A percentile compares a stretch with the other conserved stretches of the same genome.
Conservation (phyloP, 2,888 invertebrate genomes). For the Drosophila fungiperda region DNA sequence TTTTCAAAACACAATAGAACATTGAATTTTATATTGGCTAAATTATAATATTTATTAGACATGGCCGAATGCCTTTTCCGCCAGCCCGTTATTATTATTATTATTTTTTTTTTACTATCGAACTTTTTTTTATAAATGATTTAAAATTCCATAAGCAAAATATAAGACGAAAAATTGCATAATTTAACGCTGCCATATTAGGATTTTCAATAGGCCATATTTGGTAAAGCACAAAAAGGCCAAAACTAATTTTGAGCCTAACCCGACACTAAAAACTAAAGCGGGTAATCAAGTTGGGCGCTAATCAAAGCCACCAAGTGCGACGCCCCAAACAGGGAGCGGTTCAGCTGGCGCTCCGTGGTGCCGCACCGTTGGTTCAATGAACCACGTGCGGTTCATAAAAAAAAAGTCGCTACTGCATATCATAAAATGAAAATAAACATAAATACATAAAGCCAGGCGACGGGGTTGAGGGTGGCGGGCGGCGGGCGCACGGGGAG, state of each 20-base stretch:
- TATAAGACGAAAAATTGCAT: conserved; percentile 5
- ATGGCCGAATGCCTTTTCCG: background rate
- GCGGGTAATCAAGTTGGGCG: conserved; percentile 45
- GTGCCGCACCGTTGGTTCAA: conserved; percentile 42
- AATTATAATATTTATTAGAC: background rate
- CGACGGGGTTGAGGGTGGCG: conserved; percentile 12
- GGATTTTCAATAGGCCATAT: conserved; percentile 1
- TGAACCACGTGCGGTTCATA: conserved; percentile 64
- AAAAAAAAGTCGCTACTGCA: conserved; percentile 61
- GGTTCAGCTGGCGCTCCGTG: conserved; percentile 16
- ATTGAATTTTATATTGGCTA: background rate
- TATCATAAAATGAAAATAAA: conserved; percentile 70
- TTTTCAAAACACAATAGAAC: background rate
- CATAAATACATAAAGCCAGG: conserved; percentile 65
- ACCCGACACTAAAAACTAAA: conserved; percentile 44
- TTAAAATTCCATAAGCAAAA: conserved; percentile 1
- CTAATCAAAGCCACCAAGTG: conserved; percentile 40
- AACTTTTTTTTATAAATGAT: background rate
- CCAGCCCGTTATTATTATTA: background rate
- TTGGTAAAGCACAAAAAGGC: background rate
- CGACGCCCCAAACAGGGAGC: background rate
- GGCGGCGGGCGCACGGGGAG: background rate
- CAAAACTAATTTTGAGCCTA: conserved; percentile 17
- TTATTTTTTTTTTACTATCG: background rate
- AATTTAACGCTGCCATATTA: conserved; percentile 3